Conservation (phyloP, 2,888 invertebrate genomes). For the Chymomyza fuscimana region DNA sequence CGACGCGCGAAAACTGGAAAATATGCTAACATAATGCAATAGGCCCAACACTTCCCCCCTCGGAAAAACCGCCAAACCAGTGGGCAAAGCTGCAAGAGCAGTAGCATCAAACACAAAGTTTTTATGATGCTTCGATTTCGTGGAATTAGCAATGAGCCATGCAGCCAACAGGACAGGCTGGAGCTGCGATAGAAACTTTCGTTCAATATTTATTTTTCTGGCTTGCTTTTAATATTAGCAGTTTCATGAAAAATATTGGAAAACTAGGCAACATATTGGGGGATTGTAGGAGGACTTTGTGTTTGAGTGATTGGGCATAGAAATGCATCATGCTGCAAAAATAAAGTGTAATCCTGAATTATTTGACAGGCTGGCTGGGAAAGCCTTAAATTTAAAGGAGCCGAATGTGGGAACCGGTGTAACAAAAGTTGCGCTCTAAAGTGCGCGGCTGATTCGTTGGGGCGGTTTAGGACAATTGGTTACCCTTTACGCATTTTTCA, state of each 20-base stretch:
- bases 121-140: slow-evolving; percentile 76
- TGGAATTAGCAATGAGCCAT: slow-evolving; percentile 73
- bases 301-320: not conserved
- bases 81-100: not conserved
- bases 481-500: too few relatives aligned
- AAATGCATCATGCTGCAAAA: not conserved
- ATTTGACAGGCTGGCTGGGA: not conserved
- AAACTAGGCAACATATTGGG: too few relatives aligned
- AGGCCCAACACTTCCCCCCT: not conserved
- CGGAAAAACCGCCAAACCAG: not conserved
- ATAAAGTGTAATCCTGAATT: not conserved
- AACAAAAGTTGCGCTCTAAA: too few relatives aligned
- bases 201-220: slow-evolving; percentile 36
- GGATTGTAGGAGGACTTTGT: too few relatives aligned
- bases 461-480: too few relatives aligned
- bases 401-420: too few relatives aligned
- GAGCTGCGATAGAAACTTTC: slow-evolving; percentile 14
- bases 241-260: not conserved
- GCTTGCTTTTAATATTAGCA: slow-evolving; percentile 51
- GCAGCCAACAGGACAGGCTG: slow-evolving; percentile 16
- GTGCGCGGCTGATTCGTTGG: too few relatives aligned
- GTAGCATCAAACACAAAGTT: slow-evolving; percentile 51
- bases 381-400: not conserved
- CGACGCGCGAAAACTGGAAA: slow-evolving; percentile 44
- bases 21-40: slow-evolving; percentile 61